A percentile compares a stretch with the other conserved stretches of the same genome.
These are phyloP conservation scores for Dendrocopos noguchii DNA, from an alignment of 2,113 vertebrate species.

Conservation along the genomic window DNA sequence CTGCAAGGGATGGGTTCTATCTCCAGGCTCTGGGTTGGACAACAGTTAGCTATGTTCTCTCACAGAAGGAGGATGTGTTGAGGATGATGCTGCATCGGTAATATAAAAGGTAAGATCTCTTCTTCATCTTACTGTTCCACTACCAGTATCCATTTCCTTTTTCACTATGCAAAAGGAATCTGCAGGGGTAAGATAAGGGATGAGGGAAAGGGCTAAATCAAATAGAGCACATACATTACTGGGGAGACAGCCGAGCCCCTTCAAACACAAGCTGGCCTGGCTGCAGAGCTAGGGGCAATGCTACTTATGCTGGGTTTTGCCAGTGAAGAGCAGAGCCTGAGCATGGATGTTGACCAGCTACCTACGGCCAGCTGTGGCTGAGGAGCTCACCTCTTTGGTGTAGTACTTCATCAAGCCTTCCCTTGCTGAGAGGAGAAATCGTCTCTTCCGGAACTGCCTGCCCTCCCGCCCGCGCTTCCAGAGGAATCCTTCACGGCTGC, in stretches of 20 bases:
- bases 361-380: neutral
- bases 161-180: neutral
- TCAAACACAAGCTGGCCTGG: neutral
- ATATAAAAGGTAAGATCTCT: neutral
- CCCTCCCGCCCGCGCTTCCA: slow-evolving; percentile 92
- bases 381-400: slow-evolving; percentile 88
- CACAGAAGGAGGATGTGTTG: neutral
- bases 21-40: neutral
- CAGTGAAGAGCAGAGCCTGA: neutral
- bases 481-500: slow-evolving; percentile 89
- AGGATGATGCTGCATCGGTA: neutral
- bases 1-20: neutral
- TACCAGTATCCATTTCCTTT: slow-evolving; percentile 11
- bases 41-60: neutral
- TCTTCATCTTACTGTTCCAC: neutral
- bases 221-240: neutral
- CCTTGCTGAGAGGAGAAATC: slow-evolving; percentile 85
- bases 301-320: neutral
- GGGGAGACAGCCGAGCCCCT: neutral
- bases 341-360: neutral
- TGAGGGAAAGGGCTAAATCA: neutral
- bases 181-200: slow-evolving; percentile 7
- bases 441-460: slow-evolving; percentile 86
- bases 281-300: neutral
- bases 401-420: slow-evolving; percentile 93